Base-by-base conservation (phyloP, 2,888 invertebrate species). In the Malthinus flaveolus region DNA sequence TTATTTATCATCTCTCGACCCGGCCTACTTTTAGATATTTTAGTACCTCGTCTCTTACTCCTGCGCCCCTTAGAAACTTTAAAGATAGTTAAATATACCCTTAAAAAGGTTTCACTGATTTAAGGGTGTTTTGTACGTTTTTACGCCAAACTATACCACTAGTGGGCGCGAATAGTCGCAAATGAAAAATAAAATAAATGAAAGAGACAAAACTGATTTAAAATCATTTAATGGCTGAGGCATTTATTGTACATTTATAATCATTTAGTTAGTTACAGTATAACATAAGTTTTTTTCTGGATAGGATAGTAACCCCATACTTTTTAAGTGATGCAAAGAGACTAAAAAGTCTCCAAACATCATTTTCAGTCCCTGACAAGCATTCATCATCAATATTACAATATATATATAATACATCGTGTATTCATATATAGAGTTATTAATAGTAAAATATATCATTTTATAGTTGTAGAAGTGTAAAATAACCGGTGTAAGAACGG, bases 211-310 rank as follows among this genome's bases (percentile, higher is more conserved):
- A 63, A 56, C 11, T 55, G 68, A 70, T 72, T 75, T 75, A 75
- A 74, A 75, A 75, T 76, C 74, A 74, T 73, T 77, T 78, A 78
- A 77, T 78, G 78, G 78, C 78, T 78, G 79, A 78, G 78, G 78
- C 79, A 78, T 78, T 78, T 77, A 78, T 78, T 78, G 77, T 78
- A 79, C 79, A 78, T 77, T 77, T 76, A 78, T 76, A 75, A 74
- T 77, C 72, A 75, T 75, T 78, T 75, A 76, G 74, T 76, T 42
- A 77, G 77, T 74, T 77, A 75, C 75, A 77, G 75, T 76, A 77
- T 78, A 76, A 66, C 66, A 62, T 65, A 62, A 53, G 71, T 75
- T 70, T 73, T 72, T 42, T 56, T 23, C 73, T 74, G 74, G 74
- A 75, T 75, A 74, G 71, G 65, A 60, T 72, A 72, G 71, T 74